Conservation (phyloP, 64 coral and sea anemone genomes). For the Acropora tenuis region DNA sequence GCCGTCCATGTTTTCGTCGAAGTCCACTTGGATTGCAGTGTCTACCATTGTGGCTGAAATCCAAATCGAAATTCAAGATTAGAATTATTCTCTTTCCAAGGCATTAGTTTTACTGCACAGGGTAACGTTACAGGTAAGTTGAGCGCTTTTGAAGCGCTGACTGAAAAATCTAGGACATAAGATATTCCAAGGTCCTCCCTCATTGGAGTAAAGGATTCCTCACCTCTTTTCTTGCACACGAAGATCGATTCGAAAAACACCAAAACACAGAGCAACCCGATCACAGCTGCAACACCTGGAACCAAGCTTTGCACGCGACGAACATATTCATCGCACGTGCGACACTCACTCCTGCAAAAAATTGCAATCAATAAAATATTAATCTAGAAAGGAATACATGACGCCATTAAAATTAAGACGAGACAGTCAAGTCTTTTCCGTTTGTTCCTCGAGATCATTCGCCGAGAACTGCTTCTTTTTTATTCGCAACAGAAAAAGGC, state of each 20-base stretch:
- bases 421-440: too few species aligned
- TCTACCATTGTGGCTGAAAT: slow-evolving; percentile 28
- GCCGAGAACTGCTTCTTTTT: too few species aligned
- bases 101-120: too few species aligned
- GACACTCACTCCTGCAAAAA: slow-evolving; percentile 31
- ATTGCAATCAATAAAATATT: background rate
- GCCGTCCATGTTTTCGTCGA: background rate
- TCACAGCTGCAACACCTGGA: slow-evolving; percentile 67
- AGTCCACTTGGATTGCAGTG: slow-evolving; percentile 39
- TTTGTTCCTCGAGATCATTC: too few species aligned
- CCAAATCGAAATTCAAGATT: background rate
- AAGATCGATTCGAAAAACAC: slow-evolving; percentile 84
- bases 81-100: background rate
- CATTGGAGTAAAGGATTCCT: background rate
- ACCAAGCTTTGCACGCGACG: slow-evolving; percentile 83
- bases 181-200: too few species aligned
- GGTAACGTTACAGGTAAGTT: too few species aligned
- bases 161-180: too few species aligned
- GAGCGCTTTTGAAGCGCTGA: too few species aligned
- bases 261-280: slow-evolving; percentile 56
- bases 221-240: slow-evolving; percentile 79
- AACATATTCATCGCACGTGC: slow-evolving; percentile 68
- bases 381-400: too few species aligned
- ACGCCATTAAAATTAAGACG: too few species aligned
- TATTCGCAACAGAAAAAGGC: too few species aligned